phyloP scores from a whole-genome alignment of 64 coral and sea anemone genomes.

The Orbicella faveolata region DNA sequence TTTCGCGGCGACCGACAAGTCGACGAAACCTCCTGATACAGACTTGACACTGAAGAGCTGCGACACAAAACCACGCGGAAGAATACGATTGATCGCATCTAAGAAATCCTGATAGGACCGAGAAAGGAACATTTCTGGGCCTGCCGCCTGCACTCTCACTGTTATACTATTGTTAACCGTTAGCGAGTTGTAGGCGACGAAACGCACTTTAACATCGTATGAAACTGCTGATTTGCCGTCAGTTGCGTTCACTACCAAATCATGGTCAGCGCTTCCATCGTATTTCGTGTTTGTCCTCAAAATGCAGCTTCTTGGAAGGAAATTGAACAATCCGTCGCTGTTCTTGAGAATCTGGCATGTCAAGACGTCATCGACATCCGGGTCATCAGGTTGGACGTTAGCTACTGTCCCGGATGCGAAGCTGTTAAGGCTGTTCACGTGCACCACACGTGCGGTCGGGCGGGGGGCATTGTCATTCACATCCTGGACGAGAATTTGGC shows the following conservation, averaged over 20 bases:
- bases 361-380: conserved; percentile 67
- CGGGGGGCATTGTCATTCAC: conserved; percentile 85
- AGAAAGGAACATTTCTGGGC: conserved; percentile 50
- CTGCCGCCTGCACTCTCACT: conserved; percentile 64
- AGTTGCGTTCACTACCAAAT: conserved; percentile 68
- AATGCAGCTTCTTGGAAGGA: conserved; percentile 62
- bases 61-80: conserved; percentile 42
- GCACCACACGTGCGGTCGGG: conserved; percentile 66
- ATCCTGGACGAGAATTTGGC: conserved; percentile 68
- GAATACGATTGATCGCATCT: conserved; percentile 48
- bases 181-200: conserved; percentile 51
- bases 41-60: conserved; percentile 74
- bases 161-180: conserved; percentile 72
- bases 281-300: conserved; percentile 54
- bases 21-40: conserved; percentile 40
- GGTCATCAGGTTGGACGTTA: conserved; percentile 80
- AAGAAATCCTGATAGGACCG: conserved; percentile 59
- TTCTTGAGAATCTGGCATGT: conserved; percentile 50
- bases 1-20: conserved; percentile 67
- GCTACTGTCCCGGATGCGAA: conserved; percentile 65
- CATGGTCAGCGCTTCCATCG: conserved; percentile 12
- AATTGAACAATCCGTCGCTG: conserved; percentile 76
- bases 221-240: conserved; percentile 67
- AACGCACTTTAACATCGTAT: conserved; percentile 70
- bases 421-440: conserved; percentile 64